A percentile compares a stretch with the other conserved stretches of the same genome.
These are phyloP conservation scores for Cylas formicarius DNA, from an alignment of 1,140 invertebrate genomes.

Conservation along the genomic window DNA sequence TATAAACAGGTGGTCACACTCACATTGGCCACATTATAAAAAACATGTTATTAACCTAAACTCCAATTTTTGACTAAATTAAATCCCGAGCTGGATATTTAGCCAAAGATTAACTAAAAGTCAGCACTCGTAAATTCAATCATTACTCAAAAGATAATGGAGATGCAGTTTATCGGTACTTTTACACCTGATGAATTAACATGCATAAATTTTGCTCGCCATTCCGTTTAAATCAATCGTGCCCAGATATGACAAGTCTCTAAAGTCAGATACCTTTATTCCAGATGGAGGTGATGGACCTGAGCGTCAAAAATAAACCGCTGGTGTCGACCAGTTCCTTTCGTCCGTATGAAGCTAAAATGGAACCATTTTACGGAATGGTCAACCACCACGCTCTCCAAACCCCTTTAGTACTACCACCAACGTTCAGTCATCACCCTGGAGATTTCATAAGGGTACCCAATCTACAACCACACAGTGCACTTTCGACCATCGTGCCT, in stretches of 20 bases:
- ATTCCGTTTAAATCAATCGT: neutral
- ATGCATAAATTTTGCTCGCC: neutral
- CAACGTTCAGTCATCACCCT: neutral
- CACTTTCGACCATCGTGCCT: no score
- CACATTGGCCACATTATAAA: no score
- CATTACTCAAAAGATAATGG: neutral
- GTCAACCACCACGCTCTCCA: neutral
- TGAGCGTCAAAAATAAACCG: neutral
- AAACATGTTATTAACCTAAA: no score
- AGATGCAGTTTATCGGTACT: neutral
- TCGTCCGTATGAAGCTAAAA: neutral
- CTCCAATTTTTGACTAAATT: no score
- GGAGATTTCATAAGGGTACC: no score
- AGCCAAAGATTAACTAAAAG: neutral
- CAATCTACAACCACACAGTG: no score
- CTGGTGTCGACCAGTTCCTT: neutral
- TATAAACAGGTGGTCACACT: no score
- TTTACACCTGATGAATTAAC: neutral
- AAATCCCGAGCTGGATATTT: no score
- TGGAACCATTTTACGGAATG: neutral
- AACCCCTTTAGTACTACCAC: no score
- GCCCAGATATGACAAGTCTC: constrained; percentile 1
- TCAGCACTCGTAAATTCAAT: neutral
- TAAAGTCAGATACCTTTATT: neutral
- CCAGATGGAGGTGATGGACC: constrained; percentile 7